These are phyloP conservation scores for Podargus strigoides DNA, from an alignment of 2,797 vertebrate species.

Conservation along the genomic window DNA sequence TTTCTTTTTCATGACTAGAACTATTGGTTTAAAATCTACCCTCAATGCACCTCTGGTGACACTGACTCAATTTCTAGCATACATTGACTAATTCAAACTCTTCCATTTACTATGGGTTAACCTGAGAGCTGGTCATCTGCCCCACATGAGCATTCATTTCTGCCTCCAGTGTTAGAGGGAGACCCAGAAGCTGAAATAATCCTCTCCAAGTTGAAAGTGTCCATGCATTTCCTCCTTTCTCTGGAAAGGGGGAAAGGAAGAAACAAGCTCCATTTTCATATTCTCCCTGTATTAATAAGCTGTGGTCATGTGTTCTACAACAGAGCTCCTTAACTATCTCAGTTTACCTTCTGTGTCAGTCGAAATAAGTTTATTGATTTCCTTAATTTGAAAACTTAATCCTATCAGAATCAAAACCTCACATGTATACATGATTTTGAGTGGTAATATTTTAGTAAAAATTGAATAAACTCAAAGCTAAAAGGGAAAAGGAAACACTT, in stretches of 20 bases:
- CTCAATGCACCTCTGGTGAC: not conserved
- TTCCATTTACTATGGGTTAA: not conserved
- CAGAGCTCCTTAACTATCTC: not conserved
- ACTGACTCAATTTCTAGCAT: not conserved
- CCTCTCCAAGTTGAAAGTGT: not conserved
- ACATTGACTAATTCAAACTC: not conserved
- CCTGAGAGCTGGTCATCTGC: not conserved
- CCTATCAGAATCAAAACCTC: not conserved
- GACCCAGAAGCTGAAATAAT: not conserved
- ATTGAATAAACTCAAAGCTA: not conserved
- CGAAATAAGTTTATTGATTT: not conserved
- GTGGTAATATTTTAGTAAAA: not conserved
- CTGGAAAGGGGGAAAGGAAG: not conserved
- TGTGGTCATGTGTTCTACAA: not conserved
- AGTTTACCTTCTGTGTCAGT: not conserved
- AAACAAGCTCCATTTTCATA: not conserved
- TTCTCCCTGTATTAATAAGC: not conserved
- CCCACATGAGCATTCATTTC: not conserved
- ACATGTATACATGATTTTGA: not conserved
- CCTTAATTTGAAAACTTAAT: not conserved
- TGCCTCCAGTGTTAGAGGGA: not conserved
- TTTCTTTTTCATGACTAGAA: not conserved
- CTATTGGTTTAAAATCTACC: not conserved
- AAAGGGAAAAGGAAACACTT: not conserved
- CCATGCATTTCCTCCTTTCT: not conserved